phyloP scores from a whole-genome alignment of 1,140 invertebrate genomes.

The Microplitis mediator region DNA sequence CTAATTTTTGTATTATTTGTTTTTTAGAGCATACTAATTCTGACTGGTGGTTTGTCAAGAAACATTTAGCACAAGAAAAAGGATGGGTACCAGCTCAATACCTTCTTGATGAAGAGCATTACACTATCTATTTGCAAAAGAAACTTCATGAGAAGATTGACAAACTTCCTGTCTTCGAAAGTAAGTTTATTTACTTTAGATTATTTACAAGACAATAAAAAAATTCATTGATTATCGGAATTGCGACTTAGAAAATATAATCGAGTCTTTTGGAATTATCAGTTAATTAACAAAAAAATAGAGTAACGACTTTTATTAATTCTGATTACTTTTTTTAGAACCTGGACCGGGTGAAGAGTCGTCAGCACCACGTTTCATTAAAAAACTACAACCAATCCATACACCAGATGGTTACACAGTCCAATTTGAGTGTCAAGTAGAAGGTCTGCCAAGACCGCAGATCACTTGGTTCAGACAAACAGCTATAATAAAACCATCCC shows the following conservation, averaged over 20 bases:
- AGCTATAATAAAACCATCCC: slow-evolving; percentile 87
- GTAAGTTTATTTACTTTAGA: slow-evolving; percentile 67
- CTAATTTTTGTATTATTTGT: slow-evolving; percentile 11
- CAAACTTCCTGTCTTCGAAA: slow-evolving; percentile 88
- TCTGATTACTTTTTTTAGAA: slow-evolving; percentile 63
- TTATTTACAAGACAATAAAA: too few species aligned
- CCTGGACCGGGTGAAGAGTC: slow-evolving; percentile 77
- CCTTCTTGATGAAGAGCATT: slow-evolving; percentile 80
- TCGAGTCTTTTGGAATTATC: too few species aligned
- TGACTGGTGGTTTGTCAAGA: slow-evolving; percentile 93
- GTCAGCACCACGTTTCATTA: slow-evolving; percentile 81
- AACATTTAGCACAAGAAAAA: slow-evolving; percentile 86
- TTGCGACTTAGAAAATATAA: too few species aligned
- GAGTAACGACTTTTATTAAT: not conserved
- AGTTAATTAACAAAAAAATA: too few species aligned
- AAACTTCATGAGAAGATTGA: slow-evolving; percentile 90
- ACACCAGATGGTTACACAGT: slow-evolving; percentile 86
- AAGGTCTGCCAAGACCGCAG: slow-evolving; percentile 85
- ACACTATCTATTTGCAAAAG: slow-evolving; percentile 82
- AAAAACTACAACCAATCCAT: slow-evolving; percentile 82
- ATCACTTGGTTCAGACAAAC: slow-evolving; percentile 96
- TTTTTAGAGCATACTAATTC: slow-evolving; percentile 72
- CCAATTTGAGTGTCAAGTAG: slow-evolving; percentile 89
- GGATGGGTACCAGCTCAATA: slow-evolving; percentile 92
- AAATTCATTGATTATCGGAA: too few species aligned